These are phyloP conservation scores for Troides oblongomaculatus DNA, from an alignment of 2,888 invertebrate genomes.

Conservation along the genomic window DNA sequence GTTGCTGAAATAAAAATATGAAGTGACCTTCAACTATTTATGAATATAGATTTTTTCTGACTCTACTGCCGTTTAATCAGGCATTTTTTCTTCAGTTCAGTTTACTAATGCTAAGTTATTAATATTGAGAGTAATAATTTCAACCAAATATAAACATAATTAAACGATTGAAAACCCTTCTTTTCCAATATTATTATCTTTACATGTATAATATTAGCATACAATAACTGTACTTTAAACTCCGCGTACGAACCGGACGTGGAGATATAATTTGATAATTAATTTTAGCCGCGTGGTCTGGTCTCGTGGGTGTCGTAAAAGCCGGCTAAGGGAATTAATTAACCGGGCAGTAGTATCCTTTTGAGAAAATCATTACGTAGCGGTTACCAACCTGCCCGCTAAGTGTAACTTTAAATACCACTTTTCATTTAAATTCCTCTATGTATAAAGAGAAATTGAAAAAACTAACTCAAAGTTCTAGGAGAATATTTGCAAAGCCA, in stretches of 20 bases:
- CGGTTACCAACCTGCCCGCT: neutral
- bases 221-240: neutral
- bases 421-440: neutral
- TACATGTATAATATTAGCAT: slow-evolving; percentile 2
- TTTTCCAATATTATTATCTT: neutral
- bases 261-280: slow-evolving; percentile 25
- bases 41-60: no score
- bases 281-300: slow-evolving; percentile 21
- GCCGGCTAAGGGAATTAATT: slow-evolving; percentile 25
- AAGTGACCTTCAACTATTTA: no score
- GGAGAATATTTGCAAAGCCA: no score
- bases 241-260: slow-evolving; percentile 13
- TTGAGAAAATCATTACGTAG: slow-evolving; percentile 13
- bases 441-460: neutral
- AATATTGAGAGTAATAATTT: neutral
- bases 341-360: slow-evolving; percentile 12
- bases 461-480: no score
- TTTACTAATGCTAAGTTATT: no score
- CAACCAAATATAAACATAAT: neutral
- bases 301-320: slow-evolving; percentile 20
- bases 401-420: neutral
- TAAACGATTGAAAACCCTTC: neutral
- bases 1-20: no score
- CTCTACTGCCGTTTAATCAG: no score
- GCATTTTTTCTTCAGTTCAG: no score